phyloP scores from a whole-genome alignment of 1,140 invertebrate species.

The Melanaphis sacchari region DNA sequence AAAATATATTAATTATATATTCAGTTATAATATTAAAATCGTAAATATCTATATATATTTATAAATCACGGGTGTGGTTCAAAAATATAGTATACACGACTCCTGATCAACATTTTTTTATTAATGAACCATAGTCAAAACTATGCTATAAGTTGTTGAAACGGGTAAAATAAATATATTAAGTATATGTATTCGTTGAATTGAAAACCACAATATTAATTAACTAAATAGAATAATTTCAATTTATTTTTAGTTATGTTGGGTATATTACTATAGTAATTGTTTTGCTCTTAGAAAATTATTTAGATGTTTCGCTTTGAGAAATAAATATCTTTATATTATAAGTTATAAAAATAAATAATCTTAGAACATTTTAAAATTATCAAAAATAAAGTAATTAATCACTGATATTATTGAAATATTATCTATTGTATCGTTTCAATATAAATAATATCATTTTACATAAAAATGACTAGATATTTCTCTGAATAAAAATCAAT shows the following conservation, averaged over 20 bases:
- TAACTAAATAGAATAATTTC: neutral
- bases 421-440: neutral
- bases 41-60: neutral
- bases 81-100: neutral
- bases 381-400: neutral
- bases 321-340: neutral
- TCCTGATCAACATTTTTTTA: neutral
- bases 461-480: neutral
- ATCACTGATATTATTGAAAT: neutral
- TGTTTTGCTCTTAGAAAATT: neutral
- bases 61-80: neutral
- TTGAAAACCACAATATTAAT: neutral
- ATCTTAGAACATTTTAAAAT: neutral
- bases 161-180: neutral
- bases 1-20: neutral
- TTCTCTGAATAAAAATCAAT: neutral
- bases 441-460: neutral
- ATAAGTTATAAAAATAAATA: neutral
- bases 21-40: neutral
- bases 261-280: neutral
- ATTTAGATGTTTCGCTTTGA: neutral
- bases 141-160: neutral
- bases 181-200: neutral
- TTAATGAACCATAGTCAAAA: neutral
- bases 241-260: neutral